phyloP scores from a whole-genome alignment of 2,113 vertebrate genomes.

The Eonycteris spelaea region DNA sequence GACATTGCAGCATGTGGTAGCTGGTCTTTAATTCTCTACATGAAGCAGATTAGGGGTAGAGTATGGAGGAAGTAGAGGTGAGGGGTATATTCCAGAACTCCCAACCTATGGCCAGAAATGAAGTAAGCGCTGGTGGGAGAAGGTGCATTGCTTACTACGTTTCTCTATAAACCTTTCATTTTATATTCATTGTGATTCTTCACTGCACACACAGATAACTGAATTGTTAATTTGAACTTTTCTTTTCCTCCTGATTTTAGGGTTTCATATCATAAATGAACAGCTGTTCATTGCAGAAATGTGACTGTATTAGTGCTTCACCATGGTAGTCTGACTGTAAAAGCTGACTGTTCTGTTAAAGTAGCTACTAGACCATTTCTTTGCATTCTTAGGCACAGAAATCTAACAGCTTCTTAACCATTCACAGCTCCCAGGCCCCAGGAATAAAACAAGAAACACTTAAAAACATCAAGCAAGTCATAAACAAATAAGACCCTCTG shows the following conservation, averaged over 20 bases:
- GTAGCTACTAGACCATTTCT: constrained; percentile 40
- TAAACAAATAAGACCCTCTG: neutral
- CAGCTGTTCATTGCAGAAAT: constrained; percentile 42
- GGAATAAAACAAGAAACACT: constrained; percentile 32
- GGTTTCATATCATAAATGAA: constrained; percentile 29
- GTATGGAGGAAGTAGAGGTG: neutral
- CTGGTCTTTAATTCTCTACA: neutral
- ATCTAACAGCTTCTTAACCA: constrained; percentile 45
- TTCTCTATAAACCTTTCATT: neutral
- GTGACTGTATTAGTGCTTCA: constrained; percentile 19
- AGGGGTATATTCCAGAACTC: neutral
- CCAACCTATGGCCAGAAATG: neutral
- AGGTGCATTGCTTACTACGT: neutral
- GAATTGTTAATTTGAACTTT: constrained; percentile 38
- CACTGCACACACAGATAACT: constrained; percentile 16
- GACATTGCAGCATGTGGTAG: neutral
- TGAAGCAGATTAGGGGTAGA: neutral
- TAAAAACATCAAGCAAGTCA: neutral
- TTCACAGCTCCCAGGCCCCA: neutral
- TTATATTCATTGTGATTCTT: neutral
- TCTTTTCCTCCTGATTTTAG: constrained; percentile 32
- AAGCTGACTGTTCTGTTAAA: constrained; percentile 46
- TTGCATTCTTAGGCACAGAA: constrained; percentile 67
- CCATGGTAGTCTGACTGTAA: neutral
- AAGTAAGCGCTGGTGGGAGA: neutral